These are phyloP conservation scores for Jaculus jaculus DNA, from an alignment of 2,113 vertebrate species.

Conservation along the genomic window DNA sequence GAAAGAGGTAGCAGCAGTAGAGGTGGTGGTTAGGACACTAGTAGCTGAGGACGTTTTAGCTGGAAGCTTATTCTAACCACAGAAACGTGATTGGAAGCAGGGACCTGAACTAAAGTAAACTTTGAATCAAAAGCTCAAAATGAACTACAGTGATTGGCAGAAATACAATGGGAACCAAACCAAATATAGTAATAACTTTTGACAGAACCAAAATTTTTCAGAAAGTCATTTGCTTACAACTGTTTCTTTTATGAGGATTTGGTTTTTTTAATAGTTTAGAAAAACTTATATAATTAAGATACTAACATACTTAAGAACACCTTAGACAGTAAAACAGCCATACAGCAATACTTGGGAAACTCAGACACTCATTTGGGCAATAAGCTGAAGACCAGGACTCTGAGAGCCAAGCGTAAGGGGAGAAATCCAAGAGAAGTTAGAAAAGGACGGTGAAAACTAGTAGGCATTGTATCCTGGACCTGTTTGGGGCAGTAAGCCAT, in stretches of 20 bases:
- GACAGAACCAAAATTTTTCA: conserved; percentile 45
- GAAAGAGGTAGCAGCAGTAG: too few relatives aligned
- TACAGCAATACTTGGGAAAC: conserved; percentile 4
- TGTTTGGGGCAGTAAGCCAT: neutral
- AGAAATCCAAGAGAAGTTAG: neutral
- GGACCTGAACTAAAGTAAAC: conserved; percentile 46
- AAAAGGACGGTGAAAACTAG: neutral
- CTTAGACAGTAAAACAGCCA: neutral
- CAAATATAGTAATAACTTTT: conserved; percentile 40
- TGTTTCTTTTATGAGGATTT: conserved; percentile 16
- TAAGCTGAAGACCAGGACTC: neutral
- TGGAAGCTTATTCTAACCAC: conserved; percentile 21
- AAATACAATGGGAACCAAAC: conserved; percentile 31
- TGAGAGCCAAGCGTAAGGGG: neutral
- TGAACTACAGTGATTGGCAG: conserved; percentile 23
- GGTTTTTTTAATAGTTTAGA: conserved; percentile 18
- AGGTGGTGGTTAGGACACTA: neutral
- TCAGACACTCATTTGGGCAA: neutral
- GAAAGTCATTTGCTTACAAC: conserved; percentile 35
- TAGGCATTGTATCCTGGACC: neutral
- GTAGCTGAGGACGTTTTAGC: neutral
- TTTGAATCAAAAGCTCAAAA: conserved; percentile 44
- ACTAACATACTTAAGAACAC: neutral
- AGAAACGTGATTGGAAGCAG: conserved; percentile 32
- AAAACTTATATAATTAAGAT: conserved; percentile 4